phyloP scores from a whole-genome alignment of 2,888 invertebrate species.

The Chaetogeoica ovagalla region DNA sequence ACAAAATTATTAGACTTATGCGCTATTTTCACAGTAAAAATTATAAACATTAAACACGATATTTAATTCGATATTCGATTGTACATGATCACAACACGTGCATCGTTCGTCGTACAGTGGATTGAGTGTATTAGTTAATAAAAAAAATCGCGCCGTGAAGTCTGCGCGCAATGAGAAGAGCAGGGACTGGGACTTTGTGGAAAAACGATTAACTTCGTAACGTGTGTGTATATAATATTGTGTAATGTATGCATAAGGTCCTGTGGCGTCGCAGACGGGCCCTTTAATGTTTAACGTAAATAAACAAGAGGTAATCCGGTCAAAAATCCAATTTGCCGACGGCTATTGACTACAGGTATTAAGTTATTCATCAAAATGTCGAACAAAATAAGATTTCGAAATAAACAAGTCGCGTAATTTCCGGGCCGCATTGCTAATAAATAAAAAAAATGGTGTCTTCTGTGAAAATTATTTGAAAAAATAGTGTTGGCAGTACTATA shows the following conservation, averaged over 20 bases:
- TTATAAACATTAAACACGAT: too few relatives aligned
- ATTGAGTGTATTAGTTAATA: neutral
- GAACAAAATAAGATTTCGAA: neutral
- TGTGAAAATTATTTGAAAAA: too few relatives aligned
- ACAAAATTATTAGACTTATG: too few relatives aligned
- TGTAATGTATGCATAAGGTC: neutral
- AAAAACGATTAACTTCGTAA: neutral
- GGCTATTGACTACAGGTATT: conserved; percentile 10
- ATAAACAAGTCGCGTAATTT: neutral
- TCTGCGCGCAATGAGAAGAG: neutral
- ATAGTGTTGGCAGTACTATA: too few relatives aligned
- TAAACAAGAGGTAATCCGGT: conserved; percentile 1
- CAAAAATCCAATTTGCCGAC: conserved; percentile 9
- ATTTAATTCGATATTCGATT: too few relatives aligned
- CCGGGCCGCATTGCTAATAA: neutral
- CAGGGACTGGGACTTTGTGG: neutral
- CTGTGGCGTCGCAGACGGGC: neutral
- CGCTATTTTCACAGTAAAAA: too few relatives aligned
- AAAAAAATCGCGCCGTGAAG: neutral
- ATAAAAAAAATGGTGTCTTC: too few relatives aligned
- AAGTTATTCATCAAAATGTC: conserved; percentile 22
- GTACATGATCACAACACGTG: too few relatives aligned
- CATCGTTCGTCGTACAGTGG: too few relatives aligned
- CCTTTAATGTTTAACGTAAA: conserved; percentile 22
- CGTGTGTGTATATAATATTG: neutral